phyloP scores from a whole-genome alignment of 2,797 vertebrate genomes.

The Pseudomugil gertrudae region DNA sequence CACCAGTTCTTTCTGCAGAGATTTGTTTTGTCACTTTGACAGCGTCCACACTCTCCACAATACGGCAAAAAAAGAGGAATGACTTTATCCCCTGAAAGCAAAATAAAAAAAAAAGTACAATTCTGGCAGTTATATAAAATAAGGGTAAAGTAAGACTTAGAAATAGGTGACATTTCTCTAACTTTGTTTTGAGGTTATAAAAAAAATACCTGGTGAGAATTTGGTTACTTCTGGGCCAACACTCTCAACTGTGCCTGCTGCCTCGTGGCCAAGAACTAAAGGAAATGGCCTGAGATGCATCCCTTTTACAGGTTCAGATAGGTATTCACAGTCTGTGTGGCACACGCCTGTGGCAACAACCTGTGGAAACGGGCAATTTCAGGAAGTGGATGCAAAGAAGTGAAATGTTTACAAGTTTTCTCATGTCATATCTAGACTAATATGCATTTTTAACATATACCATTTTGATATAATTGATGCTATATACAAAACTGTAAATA shows the following conservation, averaged over 20 bases:
- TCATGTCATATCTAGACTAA: neutral
- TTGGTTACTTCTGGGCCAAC: conserved; percentile 89
- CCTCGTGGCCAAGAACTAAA: conserved; percentile 92
- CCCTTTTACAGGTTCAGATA: conserved; percentile 21
- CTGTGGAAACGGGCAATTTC: conserved; percentile 63
- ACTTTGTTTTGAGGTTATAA: neutral
- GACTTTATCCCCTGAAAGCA: conserved; percentile 86
- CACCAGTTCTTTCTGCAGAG: conserved; percentile 94
- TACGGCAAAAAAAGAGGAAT: conserved; percentile 92
- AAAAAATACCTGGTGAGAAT: conserved; percentile 82
- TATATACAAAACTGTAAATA: neutral
- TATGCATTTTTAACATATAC: neutral
- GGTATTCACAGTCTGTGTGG: conserved; percentile 84
- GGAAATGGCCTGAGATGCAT: conserved; percentile 81
- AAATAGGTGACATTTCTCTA: neutral
- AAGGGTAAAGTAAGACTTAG: neutral
- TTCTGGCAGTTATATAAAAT: neutral
- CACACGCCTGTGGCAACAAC: conserved; percentile 88
- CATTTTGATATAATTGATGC: neutral
- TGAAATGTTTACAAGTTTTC: no score
- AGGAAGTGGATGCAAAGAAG: neutral
- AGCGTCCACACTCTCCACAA: conserved; percentile 90
- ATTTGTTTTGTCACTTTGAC: conserved; percentile 89
- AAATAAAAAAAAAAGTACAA: conserved; percentile 3
- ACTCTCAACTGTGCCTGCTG: conserved; percentile 91